Evolutionary conservation across 2,888 invertebrate species (phyloP).

Genomic region (Bhutanitis thaidina): DNA sequence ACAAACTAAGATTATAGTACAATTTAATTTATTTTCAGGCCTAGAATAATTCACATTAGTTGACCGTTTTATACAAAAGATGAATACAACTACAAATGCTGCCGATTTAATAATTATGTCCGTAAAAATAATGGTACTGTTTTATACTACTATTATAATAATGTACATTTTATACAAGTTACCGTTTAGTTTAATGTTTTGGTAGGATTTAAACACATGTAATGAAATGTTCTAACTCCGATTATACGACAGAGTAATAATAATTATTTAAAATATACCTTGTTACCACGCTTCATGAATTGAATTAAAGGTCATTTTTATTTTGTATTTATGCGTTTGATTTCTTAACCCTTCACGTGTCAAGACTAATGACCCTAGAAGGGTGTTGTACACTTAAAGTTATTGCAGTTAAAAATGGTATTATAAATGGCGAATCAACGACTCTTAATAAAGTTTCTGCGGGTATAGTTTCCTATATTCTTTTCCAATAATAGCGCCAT

Average conservation of each 20-base stretch:
- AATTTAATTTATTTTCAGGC: slow-evolving; percentile 54
- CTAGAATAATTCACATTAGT: slow-evolving; percentile 61
- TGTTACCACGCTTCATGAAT: slow-evolving; percentile 79
- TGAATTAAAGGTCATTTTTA: slow-evolving; percentile 78
- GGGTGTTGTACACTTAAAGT: no score
- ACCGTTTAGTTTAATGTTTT: slow-evolving; percentile 75
- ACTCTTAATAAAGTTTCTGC: no score
- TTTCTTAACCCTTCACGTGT: slow-evolving; percentile 35
- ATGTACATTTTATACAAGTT: slow-evolving; percentile 79
- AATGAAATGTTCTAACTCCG: slow-evolving; percentile 71
- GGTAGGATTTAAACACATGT: slow-evolving; percentile 68
- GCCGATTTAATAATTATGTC: slow-evolving; percentile 45
- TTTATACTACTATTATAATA: slow-evolving; percentile 61
- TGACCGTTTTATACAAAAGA: slow-evolving; percentile 63
- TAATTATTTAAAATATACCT: slow-evolving; percentile 71
- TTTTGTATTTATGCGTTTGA: slow-evolving; percentile 66
- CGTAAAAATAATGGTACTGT: slow-evolving; percentile 63
- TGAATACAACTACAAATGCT: slow-evolving; percentile 60
- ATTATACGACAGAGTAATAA: slow-evolving; percentile 68
- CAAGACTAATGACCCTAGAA: no score
- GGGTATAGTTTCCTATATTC: no score
- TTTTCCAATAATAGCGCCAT: no score
- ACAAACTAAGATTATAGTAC: slow-evolving; percentile 7
- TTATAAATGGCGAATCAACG: no score
- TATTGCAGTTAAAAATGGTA: no score